A percentile compares a stretch with the other conserved stretches of the same genome.
phyloP scores from a whole-genome alignment of 2,797 vertebrate genomes.

The Etheostoma perlongum region DNA sequence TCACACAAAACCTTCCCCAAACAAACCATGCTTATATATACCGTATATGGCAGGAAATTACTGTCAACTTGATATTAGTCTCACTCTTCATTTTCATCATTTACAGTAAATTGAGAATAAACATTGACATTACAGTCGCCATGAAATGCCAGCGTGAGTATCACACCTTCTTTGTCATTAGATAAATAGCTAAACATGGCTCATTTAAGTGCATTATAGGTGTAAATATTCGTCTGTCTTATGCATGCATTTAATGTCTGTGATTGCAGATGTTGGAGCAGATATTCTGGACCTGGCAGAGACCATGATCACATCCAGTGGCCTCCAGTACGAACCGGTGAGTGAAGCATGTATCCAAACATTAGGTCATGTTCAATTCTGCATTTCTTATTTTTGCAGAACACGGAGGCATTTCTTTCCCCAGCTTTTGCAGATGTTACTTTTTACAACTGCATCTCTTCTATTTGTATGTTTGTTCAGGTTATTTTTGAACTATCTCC shows the following conservation, averaged over 20 bases:
- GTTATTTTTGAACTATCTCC: constrained; percentile 94
- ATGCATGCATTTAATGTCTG: not conserved
- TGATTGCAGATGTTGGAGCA: constrained; percentile 91
- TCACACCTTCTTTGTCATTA: not conserved
- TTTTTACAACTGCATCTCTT: not conserved
- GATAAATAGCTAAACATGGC: not conserved
- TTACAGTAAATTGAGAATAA: constrained; percentile 96
- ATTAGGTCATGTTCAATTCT: not conserved
- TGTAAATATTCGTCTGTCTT: not conserved
- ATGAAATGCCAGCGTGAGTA: constrained; percentile 99
- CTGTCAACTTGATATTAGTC: not conserved
- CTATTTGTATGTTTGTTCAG: constrained; percentile 79
- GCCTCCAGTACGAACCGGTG: constrained; percentile 94
- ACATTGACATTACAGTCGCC: constrained; percentile 96
- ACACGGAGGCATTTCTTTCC: not conserved
- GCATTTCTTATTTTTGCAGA: not conserved
- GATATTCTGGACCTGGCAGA: constrained; percentile 97
- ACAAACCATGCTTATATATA: not conserved
- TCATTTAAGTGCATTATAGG: not conserved
- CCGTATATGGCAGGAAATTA: not conserved
- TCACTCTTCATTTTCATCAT: constrained; percentile 42
- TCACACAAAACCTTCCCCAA: not conserved
- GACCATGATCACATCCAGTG: constrained; percentile 96
- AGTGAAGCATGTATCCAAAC: constrained; percentile 64
- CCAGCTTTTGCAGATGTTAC: not conserved